These are phyloP conservation scores for Ectobius pallidus DNA, from an alignment of 2,888 invertebrate species.

Conservation along the genomic window DNA sequence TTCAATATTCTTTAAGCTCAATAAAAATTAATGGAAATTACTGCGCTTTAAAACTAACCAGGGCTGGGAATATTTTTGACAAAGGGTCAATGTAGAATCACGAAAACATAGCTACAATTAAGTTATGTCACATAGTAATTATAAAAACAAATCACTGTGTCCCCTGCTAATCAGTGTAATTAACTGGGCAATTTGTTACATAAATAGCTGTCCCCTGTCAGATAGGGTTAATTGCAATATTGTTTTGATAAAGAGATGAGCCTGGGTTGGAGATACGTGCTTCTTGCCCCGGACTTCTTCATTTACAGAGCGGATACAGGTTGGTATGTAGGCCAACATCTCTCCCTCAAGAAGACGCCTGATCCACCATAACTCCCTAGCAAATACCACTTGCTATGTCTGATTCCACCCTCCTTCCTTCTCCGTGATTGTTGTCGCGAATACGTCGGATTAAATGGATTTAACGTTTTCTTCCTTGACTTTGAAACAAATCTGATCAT, in stretches of 20 bases:
- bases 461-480: not conserved
- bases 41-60: too few relatives aligned
- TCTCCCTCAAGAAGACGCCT: too few relatives aligned
- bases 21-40: too few relatives aligned
- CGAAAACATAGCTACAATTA: too few relatives aligned
- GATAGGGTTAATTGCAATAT: not conserved
- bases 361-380: conserved; percentile 9
- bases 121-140: too few relatives aligned
- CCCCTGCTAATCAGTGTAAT: not conserved
- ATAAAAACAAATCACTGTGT: too few relatives aligned
- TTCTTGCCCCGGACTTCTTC: not conserved
- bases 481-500: not conserved
- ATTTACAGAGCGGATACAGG: not conserved
- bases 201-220: not conserved
- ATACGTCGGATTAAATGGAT: not conserved
- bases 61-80: too few relatives aligned
- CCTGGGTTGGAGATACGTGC: not conserved
- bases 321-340: conserved; percentile 1
- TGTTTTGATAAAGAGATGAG: not conserved
- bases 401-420: not conserved
- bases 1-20: too few relatives aligned
- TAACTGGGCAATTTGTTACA: not conserved
- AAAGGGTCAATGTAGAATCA: too few relatives aligned
- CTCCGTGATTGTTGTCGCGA: not conserved
- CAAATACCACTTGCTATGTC: not conserved